Percentiles rank a stretch among this genome's conserved stretches.
These are phyloP conservation scores for Rhodinocichla rosea DNA, from an alignment of 2,113 vertebrate species.

Conservation along the genomic window DNA sequence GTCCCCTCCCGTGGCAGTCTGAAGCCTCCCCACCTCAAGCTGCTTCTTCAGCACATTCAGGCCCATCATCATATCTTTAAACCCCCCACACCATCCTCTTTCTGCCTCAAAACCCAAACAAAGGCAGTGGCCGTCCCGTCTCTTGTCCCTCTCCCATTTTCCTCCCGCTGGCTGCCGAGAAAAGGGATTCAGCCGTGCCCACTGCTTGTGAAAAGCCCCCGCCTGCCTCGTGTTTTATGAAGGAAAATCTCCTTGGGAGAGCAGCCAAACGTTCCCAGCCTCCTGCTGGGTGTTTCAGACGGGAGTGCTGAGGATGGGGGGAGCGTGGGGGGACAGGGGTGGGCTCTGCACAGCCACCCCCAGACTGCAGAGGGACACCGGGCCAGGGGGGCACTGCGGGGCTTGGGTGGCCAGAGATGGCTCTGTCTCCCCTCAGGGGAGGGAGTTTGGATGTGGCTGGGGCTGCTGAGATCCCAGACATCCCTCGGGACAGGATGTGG, in stretches of 20 bases:
- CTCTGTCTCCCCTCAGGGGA: fast-evolving
- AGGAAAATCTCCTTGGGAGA: conserved; percentile 59
- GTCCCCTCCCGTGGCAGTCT: neutral
- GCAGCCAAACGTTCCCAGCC: conserved; percentile 54
- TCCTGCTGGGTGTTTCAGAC: conserved; percentile 45
- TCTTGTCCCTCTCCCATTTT: neutral
- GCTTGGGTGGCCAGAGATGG: neutral
- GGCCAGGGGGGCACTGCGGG: neutral
- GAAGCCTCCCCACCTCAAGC: neutral
- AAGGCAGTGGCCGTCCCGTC: neutral
- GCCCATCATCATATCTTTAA: neutral
- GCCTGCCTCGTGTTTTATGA: conserved; percentile 25
- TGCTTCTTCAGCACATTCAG: neutral
- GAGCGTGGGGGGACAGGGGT: neutral
- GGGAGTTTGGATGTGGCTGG: fast-evolving
- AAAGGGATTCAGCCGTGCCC: conserved; percentile 30
- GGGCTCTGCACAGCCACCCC: fast-evolving
- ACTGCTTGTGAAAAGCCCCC: conserved; percentile 2
- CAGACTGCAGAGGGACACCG: fast-evolving
- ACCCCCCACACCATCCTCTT: neutral
- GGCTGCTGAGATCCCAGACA: neutral
- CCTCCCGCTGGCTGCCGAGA: conserved; percentile 22
- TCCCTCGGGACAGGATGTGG: fast-evolving
- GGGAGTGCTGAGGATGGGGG: neutral
- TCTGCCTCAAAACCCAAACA: neutral